These are phyloP conservation scores for Branchipolynoe longqiensis DNA, from an alignment of 2,888 invertebrate species.

Conservation along the genomic window DNA sequence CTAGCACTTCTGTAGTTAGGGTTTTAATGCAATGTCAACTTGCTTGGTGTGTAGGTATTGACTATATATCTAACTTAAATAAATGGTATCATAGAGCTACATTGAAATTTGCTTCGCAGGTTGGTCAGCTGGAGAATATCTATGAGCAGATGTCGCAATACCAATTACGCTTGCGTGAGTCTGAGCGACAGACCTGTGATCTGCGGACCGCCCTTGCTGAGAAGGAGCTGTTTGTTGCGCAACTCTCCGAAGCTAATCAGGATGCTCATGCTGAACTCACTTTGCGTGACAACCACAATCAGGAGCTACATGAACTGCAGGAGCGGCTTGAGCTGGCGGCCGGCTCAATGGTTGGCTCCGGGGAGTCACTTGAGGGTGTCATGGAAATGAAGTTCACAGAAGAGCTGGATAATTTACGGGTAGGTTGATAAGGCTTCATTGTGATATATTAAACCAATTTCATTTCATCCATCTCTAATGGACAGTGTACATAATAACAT, in stretches of 20 bases:
- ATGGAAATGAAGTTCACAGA: slow-evolving; percentile 51
- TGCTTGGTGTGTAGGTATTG: too few relatives aligned
- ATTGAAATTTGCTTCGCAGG: too few relatives aligned
- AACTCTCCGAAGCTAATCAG: slow-evolving; percentile 32
- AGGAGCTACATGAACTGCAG: not conserved
- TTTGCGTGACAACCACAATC: not conserved
- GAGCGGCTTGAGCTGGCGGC: not conserved
- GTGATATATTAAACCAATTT: too few relatives aligned
- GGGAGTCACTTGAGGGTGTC: slow-evolving; percentile 57
- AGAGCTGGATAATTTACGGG: slow-evolving; percentile 5
- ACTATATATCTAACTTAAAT: too few relatives aligned
- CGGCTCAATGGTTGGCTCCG: not conserved
- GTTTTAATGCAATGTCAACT: too few relatives aligned
- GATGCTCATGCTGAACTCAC: not conserved
- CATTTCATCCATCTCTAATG: too few relatives aligned
- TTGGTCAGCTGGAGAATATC: not conserved
- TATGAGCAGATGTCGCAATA: not conserved
- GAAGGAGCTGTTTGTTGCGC: slow-evolving; percentile 3
- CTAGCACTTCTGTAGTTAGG: too few relatives aligned
- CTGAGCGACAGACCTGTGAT: not conserved
- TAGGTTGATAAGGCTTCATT: too few relatives aligned
- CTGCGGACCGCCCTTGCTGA: not conserved
- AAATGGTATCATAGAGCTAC: too few relatives aligned
- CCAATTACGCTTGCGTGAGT: not conserved
- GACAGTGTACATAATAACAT: too few relatives aligned